Evolutionary conservation across 2,888 invertebrate genomes (phyloP), one percentile per base, ranked within the genome.

Genomic region (Agrochola circellaris): DNA sequence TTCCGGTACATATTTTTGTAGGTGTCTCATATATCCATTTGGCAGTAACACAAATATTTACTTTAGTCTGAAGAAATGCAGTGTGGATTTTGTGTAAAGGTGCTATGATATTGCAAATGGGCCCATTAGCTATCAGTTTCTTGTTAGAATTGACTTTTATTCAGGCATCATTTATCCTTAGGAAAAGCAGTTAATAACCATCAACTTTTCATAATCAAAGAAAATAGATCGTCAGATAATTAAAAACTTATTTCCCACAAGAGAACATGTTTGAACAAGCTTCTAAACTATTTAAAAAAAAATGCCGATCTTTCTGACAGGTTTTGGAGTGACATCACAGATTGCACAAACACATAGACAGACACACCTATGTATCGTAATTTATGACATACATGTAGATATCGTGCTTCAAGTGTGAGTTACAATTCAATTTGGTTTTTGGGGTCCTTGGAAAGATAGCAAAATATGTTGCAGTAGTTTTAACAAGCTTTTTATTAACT

Each of bases 311-410:
- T 86, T 85, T 85, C 82, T 83, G 93, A 94, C 94, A 92, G 91
- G 95, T 95, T 91, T 89, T 81, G 91, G 91, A 79, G 93, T 95
- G 95, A 95, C 94, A 93, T 95, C 95, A 95, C 91, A 87, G 74
- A 93, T 93, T 93, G 93, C 93, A 93, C 92, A 86, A 76, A 89
- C 87, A 75, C 89, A 88, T 88, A 87, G 84, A 82, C 78, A 86
- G 83, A 81, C 77, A 87, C 83, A 82, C 83, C 89, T 89, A 85
- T 89, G 87, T 88, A 85, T 79, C 64, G 71, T 86, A 89, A 88
- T 90, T 90, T 89, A 90, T 88, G 79, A 83, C 79, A 80, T 78
- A 82, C 82, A 76, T 73, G 68, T 81, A 77, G 45, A 72, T 72
- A 72, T 38, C 81, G 26, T 77, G 77, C 69, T 84, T 30, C 38